A percentile compares a stretch with the other conserved stretches of the same genome.
phyloP scores from a whole-genome alignment of 1,140 invertebrate genomes.

The Orussus abietinus region DNA sequence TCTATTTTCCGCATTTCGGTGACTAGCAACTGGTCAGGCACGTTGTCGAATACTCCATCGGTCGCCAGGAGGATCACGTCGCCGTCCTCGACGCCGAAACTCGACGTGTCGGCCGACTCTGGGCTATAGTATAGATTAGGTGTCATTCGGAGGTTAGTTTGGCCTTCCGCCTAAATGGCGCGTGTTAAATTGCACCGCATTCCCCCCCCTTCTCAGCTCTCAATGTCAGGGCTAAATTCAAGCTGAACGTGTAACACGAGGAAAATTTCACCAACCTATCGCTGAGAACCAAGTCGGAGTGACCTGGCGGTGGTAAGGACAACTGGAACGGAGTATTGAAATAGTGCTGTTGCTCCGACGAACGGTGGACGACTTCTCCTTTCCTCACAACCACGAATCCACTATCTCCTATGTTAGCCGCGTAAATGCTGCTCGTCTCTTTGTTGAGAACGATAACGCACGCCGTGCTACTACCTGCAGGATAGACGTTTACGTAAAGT shows the following conservation, averaged over 20 bases:
- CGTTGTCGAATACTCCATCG: constrained; percentile 97
- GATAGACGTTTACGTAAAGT: background rate
- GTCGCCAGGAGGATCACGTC: constrained; percentile 95
- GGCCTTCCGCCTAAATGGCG: no score
- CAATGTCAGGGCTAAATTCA: no score
- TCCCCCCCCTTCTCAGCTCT: no score
- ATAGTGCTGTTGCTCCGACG: constrained; percentile 95
- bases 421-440: constrained; percentile 83
- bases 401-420: constrained; percentile 98
- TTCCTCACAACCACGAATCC: constrained; percentile 90
- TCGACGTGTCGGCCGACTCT: constrained; percentile 84
- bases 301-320: constrained; percentile 85
- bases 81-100: constrained; percentile 88
- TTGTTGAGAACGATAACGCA: constrained; percentile 92
- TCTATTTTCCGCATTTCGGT: constrained; percentile 71
- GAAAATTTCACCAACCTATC: no score
- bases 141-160: background rate
- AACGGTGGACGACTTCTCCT: constrained; percentile 83
- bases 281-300: constrained; percentile 77
- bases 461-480: constrained; percentile 89
- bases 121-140: constrained; percentile 59
- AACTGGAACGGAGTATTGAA: constrained; percentile 98
- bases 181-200: no score
- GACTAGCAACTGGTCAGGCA: constrained; percentile 84
- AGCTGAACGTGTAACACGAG: no score